phyloP scores from a whole-genome alignment of 2,888 invertebrate species.

The Isotomurus palustris region DNA sequence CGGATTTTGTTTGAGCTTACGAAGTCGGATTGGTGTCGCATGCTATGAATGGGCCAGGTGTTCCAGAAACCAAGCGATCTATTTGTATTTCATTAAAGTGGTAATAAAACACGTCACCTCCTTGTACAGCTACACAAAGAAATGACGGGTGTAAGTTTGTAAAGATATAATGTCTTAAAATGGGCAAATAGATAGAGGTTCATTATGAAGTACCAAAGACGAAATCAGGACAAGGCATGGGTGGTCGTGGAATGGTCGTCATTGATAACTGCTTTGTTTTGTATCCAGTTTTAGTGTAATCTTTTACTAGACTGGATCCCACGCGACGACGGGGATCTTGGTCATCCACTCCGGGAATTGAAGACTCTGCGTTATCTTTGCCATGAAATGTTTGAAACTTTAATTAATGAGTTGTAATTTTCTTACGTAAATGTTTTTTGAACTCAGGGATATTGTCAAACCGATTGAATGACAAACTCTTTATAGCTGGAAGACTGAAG shows the following conservation, averaged over 20 bases:
- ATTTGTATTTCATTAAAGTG: slow-evolving; percentile 35
- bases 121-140: slow-evolving; percentile 21
- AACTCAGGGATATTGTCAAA: slow-evolving; percentile 26
- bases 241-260: slow-evolving; percentile 31
- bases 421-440: slow-evolving; percentile 32
- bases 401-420: background rate
- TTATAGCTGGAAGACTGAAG: slow-evolving; percentile 22
- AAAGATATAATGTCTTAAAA: no score
- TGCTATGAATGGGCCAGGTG: slow-evolving; percentile 36
- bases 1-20: no score
- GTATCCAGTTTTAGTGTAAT: slow-evolving; percentile 39
- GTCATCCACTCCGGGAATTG: background rate
- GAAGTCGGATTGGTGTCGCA: slow-evolving; percentile 38
- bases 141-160: no score
- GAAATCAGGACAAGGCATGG: slow-evolving; percentile 36
- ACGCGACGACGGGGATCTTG: slow-evolving; percentile 22
- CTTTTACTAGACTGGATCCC: slow-evolving; percentile 25
- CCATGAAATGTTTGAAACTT: background rate
- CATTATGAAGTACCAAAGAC: slow-evolving; percentile 22
- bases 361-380: background rate
- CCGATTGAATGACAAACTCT: slow-evolving; percentile 33
- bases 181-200: background rate
- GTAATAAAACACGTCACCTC: slow-evolving; percentile 38
- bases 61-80: slow-evolving; percentile 35
- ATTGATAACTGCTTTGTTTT: slow-evolving; percentile 31